These are phyloP conservation scores for Contarinia nasturtii DNA, from an alignment of 1,140 invertebrate species.

Conservation along the genomic window DNA sequence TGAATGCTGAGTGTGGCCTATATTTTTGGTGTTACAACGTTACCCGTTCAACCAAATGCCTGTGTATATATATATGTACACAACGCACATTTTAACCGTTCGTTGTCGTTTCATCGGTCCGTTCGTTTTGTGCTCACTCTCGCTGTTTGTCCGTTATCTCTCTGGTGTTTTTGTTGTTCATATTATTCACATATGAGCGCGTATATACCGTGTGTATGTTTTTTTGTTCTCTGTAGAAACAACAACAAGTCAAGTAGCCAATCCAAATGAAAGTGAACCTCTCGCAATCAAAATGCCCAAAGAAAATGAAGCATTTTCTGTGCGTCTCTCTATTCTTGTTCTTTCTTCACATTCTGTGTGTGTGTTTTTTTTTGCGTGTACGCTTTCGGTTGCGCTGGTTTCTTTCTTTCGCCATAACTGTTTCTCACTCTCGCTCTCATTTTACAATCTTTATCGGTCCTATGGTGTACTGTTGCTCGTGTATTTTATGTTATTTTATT, in stretches of 20 bases:
- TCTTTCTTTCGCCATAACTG: background rate
- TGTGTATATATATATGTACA: background rate
- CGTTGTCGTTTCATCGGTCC: background rate
- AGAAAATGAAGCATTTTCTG: background rate
- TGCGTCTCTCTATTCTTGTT: background rate
- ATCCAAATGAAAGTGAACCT: background rate
- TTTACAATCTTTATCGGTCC: background rate
- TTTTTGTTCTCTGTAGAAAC: background rate
- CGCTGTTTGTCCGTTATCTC: background rate
- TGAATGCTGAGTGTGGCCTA: background rate
- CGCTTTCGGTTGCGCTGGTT: background rate
- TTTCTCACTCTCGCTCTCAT: background rate
- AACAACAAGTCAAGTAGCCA: background rate
- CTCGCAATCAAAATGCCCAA: background rate
- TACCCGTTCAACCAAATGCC: background rate
- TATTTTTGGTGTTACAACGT: background rate
- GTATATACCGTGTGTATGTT: background rate
- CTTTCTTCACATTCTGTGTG: background rate
- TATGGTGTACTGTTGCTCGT: background rate
- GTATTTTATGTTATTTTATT: slow-evolving; percentile 1
- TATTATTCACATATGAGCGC: too few relatives aligned
- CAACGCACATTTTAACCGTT: background rate
- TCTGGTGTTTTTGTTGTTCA: too few relatives aligned
- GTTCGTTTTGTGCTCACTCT: background rate
- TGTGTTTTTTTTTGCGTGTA: background rate